Base-by-base conservation (phyloP, 2,888 invertebrate genomes). In the Mesodorylaimus sp. region DNA sequence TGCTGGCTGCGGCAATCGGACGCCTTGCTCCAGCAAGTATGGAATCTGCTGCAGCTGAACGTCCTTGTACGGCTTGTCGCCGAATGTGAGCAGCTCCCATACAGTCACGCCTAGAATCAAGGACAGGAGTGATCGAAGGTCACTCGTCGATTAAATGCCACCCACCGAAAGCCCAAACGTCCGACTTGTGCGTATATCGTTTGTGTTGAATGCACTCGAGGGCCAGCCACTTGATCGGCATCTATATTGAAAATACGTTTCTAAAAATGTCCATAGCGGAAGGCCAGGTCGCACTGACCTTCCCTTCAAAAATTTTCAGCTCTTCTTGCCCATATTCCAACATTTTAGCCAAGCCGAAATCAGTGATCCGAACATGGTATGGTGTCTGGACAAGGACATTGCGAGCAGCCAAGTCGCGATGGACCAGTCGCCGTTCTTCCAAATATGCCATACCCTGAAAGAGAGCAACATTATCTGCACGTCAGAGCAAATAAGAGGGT, bases 211-310 rank as follows among this genome's bases (percentile, higher is more conserved):
- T 91, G 65, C 93, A 93, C 69, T 97, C 97, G 25, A 93, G 70
- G 0, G 97, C 97, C 54, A 97, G 71, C 97, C 97, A 97, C 69
- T 95, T 95, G 57, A 95, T 89, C 0, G 95, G 95, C 87, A 95
- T 91, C 71, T 70, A 57, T n/a, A n/a, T n/a, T n/a, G 26, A 47
- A 32, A n/a, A 19, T 21, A 26, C 19, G 3, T 26, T 27, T 45
- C 10, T 32, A 7, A 23, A n/a, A 19, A 26, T 43, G 7, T 5
- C 5, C 24, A 26, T 7, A 43, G 27, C 27, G 27, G 27, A 43
- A 16, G 16, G 10, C 21, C 21, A 21, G 21, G 21, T 7, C 7
- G 5, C 10, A 39, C 21, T 39, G 53, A 68, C 69, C 64, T 89
- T 91, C 7, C 91, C 91, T 3, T 91, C 88, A 3, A n/a, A 3